Evolutionary conservation across 2,797 vertebrate genomes (phyloP), one percentile per base, ranked within the genome.

Genomic region (Tympanoctomys barrerae): DNA sequence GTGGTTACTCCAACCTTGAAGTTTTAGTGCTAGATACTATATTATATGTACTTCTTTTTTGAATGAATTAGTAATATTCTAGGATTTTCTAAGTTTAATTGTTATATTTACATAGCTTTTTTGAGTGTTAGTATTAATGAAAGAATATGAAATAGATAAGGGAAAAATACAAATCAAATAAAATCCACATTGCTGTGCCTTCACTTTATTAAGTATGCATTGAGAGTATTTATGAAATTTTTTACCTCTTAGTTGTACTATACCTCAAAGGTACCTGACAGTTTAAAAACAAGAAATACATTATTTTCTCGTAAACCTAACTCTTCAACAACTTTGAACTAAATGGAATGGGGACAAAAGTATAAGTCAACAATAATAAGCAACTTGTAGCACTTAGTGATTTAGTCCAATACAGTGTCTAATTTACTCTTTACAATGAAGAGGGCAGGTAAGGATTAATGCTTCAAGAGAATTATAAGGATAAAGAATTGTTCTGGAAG

Each of bases 371-470:
- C 26, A 88, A 7, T 73, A 71, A 79, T 80, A 83, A 91, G 64
- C 36, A 92, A 62, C n/a, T 62, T 31, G 61, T 6, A 8, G 21
- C 36, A 79, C 68, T 89, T 81, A 26, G 36, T 84, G 57, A 89
- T 82, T 94, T 84, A 26, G 31, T 89, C 42, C 54, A 21, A 78
- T 54, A 49, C 3, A 80, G 24, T 77, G n/a, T 88, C 46, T 84
- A 57, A 87, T 90, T 92, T 96, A 70, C 79, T 85, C 92, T 86
- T 87, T 68, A 26, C 81, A 84, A 78, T 96, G 94, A 95, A 89
- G 77, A 95, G 68, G 39, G 82, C 91, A 91, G 68, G 84, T 91
- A n/a, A 94, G 85, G 93, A 75, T 95, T 97, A 96, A 88, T 90
- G 73, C n/a, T 85, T 42, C 81, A 85, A 64, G 81, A 94, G 71